phyloP scores from a whole-genome alignment of 2,113 vertebrate genomes.

The Opisthocomus hoazin region DNA sequence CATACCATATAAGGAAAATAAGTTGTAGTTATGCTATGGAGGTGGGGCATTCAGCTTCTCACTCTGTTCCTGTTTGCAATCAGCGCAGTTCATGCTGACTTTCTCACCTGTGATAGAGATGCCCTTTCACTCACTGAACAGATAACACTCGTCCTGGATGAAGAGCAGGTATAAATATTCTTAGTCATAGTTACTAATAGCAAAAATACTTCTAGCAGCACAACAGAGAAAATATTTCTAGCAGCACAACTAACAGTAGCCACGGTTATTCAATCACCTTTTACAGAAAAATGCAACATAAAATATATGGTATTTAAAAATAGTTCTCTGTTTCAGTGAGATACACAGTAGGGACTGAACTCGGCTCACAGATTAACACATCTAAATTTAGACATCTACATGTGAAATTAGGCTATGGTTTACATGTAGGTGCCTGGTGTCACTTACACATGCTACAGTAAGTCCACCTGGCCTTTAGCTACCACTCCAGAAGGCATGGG shows the following conservation, averaged over 20 bases:
- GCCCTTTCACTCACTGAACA: background rate
- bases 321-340: background rate
- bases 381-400: background rate
- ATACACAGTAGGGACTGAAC: background rate
- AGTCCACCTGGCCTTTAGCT: background rate
- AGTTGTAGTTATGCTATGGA: background rate
- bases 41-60: background rate
- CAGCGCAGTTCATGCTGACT: background rate
- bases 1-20: background rate
- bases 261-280: background rate
- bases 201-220: background rate
- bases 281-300: background rate
- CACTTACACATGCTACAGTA: background rate
- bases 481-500: background rate
- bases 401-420: background rate
- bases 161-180: background rate
- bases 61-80: background rate
- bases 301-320: background rate
- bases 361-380: background rate
- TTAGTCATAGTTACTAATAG: background rate
- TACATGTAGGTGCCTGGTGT: background rate
- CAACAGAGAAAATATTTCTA: background rate
- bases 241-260: background rate
- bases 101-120: background rate
- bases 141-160: background rate